Evolutionary conservation across 1,140 invertebrate species (phyloP).

Genomic region (Drosophila sp.): DNA sequence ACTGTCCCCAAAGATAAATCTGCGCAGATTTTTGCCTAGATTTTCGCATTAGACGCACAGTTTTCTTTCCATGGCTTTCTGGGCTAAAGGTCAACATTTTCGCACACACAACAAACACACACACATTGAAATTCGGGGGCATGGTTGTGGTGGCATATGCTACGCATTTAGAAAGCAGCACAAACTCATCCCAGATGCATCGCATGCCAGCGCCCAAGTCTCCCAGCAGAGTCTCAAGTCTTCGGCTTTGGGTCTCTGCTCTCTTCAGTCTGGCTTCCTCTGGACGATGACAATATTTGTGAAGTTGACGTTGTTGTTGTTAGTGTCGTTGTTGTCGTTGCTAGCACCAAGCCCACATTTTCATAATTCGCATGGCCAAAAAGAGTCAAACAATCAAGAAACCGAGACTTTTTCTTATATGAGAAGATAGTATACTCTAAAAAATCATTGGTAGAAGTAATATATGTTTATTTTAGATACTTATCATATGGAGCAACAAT

Average conservation of each 20-base stretch:
- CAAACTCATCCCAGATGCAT: slow-evolving; percentile 38
- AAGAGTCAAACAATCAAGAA: slow-evolving; percentile 31
- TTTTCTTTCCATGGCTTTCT: slow-evolving; percentile 50
- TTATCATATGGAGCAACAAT: too few relatives aligned
- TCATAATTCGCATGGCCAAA: slow-evolving; percentile 75
- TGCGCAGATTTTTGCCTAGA: slow-evolving; percentile 70
- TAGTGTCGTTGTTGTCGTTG: slow-evolving; percentile 25
- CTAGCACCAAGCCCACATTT: slow-evolving; percentile 77
- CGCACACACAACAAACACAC: slow-evolving; percentile 34
- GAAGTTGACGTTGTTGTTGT: slow-evolving; percentile 22
- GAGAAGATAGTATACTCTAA: slow-evolving; percentile 5
- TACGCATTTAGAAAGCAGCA: slow-evolving; percentile 74
- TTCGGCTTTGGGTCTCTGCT: slow-evolving; percentile 28
- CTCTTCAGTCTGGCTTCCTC: neutral
- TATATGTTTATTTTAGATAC: neutral
- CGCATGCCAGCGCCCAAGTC: slow-evolving; percentile 44
- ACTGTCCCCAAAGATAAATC: slow-evolving; percentile 71
- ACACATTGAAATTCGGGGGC: slow-evolving; percentile 18
- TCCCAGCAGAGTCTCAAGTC: slow-evolving; percentile 12
- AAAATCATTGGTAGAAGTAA: neutral
- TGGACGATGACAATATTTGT: slow-evolving; percentile 52
- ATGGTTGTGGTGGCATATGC: slow-evolving; percentile 44
- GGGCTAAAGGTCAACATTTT: slow-evolving; percentile 71
- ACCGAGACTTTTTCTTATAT: slow-evolving; percentile 16
- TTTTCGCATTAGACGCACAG: slow-evolving; percentile 50